Evolutionary conservation across 2,888 invertebrate genomes (phyloP).

Genomic region (Thecocarcelia acutangulata): DNA sequence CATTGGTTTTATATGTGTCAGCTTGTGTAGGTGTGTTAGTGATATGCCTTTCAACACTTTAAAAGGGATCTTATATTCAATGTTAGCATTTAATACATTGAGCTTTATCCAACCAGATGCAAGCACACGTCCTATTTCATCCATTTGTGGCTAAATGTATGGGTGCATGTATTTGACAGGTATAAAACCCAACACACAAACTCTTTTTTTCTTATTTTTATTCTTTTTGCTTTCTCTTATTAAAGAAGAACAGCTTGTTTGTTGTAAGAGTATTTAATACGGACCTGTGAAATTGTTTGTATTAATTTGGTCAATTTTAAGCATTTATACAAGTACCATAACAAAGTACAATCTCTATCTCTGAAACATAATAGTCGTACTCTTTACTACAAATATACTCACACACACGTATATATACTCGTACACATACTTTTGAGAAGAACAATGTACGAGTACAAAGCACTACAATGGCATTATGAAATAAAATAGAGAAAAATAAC

Average conservation of each 20-base stretch:
- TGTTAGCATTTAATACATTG: constrained; percentile 44
- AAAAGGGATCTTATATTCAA: constrained; percentile 17
- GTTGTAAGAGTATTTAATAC: constrained; percentile 44
- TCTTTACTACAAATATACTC: neutral
- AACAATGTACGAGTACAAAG: constrained; percentile 6
- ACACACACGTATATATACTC: too few relatives aligned
- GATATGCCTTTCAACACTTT: constrained; percentile 47
- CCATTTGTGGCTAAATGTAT: neutral
- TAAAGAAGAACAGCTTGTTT: constrained; percentile 37
- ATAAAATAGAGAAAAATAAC: neutral
- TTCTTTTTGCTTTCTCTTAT: too few relatives aligned
- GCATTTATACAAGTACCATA: constrained; percentile 26
- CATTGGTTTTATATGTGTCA: neutral
- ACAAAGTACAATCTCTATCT: neutral
- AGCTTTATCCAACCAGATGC: constrained; percentile 48
- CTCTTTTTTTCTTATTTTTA: neutral
- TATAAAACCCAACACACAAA: constrained; percentile 45
- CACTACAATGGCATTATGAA: constrained; percentile 18
- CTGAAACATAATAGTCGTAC: neutral
- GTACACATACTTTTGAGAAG: constrained; percentile 7
- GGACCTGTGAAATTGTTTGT: constrained; percentile 64
- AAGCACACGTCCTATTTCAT: constrained; percentile 33
- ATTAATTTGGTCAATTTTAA: constrained; percentile 64
- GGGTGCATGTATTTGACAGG: constrained; percentile 55
- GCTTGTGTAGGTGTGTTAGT: constrained; percentile 40